Percentiles rank a stretch among this genome's conserved stretches.
These are phyloP conservation scores for Eumeta japonica DNA, from an alignment of 1,140 invertebrate genomes.

Conservation along the genomic window DNA sequence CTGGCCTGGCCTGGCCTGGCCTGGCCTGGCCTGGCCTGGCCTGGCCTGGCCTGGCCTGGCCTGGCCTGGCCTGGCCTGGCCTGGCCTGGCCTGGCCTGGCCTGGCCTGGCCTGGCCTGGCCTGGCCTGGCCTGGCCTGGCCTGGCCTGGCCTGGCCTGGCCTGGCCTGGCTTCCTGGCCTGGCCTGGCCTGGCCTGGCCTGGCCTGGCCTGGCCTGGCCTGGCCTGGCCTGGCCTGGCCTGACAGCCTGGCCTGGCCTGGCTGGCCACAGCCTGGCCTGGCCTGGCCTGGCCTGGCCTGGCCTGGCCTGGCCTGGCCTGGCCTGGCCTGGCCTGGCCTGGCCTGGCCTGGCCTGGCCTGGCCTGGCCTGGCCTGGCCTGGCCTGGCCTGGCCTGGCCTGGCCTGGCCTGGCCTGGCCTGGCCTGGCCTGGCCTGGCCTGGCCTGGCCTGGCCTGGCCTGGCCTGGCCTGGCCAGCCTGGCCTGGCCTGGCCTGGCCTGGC, in stretches of 20 bases:
- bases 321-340: neutral
- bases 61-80: constrained; percentile 1
- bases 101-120: constrained; percentile 1
- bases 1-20: constrained; percentile 1
- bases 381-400: constrained; percentile 1
- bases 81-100: constrained; percentile 1
- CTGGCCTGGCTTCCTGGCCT: no score
- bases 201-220: constrained; percentile 1
- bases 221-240: no score
- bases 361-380: constrained; percentile 1
- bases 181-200: constrained; percentile 1
- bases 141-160: constrained; percentile 2
- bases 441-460: constrained; percentile 1
- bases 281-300: constrained; percentile 5
- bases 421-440: constrained; percentile 1
- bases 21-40: constrained; percentile 1
- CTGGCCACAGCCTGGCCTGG: neutral
- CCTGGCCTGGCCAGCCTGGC: constrained; percentile 3
- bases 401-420: constrained; percentile 1
- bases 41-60: constrained; percentile 1
- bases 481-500: constrained; percentile 2
- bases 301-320: constrained; percentile 12
- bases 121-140: constrained; percentile 1
- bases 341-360: constrained; percentile 1
- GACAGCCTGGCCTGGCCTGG: no score